Percentiles rank a stretch among this genome's conserved stretches.
phyloP scores from a whole-genome alignment of 2,888 invertebrate genomes.

The Venusia cambrica region DNA sequence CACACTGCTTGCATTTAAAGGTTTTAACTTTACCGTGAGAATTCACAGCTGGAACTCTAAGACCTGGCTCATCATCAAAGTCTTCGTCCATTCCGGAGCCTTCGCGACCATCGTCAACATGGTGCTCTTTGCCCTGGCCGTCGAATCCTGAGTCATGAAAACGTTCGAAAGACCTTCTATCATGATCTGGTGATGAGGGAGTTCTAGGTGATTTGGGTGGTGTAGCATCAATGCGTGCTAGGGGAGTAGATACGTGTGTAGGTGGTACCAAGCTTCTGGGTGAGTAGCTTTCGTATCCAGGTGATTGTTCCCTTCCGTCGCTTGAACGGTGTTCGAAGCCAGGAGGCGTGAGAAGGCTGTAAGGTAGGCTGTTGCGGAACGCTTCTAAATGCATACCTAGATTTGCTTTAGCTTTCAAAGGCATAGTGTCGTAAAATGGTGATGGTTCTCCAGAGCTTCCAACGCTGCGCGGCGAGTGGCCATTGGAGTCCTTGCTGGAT shows the following conservation, averaged over 20 bases:
- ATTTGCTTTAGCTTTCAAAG: slow-evolving; percentile 69
- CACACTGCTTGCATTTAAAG: slow-evolving; percentile 96
- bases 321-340: slow-evolving; percentile 66
- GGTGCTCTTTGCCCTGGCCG: slow-evolving; percentile 47
- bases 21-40: slow-evolving; percentile 92
- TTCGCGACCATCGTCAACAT: slow-evolving; percentile 73
- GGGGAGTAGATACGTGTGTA: slow-evolving; percentile 60
- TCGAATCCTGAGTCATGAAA: slow-evolving; percentile 78
- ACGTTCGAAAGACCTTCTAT: slow-evolving; percentile 61
- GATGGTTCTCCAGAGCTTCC: slow-evolving; percentile 64
- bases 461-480: slow-evolving; percentile 72
- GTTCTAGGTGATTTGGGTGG: slow-evolving; percentile 70
- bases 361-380: slow-evolving; percentile 71
- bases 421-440: slow-evolving; percentile 62
- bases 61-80: slow-evolving; percentile 80
- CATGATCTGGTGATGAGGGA: slow-evolving; percentile 58
- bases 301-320: slow-evolving; percentile 58
- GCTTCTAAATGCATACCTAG: slow-evolving; percentile 66
- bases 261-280: slow-evolving; percentile 55
- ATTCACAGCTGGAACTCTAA: slow-evolving; percentile 84
- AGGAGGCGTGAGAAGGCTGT: slow-evolving; percentile 83
- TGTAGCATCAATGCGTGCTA: slow-evolving; percentile 62
- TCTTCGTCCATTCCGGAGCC: slow-evolving; percentile 74
- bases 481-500: slow-evolving; percentile 76
- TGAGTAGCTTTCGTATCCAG: slow-evolving; percentile 57